Evolutionary conservation across 2,113 vertebrate species (phyloP).

Genomic region (Ariopsis seemanni): DNA sequence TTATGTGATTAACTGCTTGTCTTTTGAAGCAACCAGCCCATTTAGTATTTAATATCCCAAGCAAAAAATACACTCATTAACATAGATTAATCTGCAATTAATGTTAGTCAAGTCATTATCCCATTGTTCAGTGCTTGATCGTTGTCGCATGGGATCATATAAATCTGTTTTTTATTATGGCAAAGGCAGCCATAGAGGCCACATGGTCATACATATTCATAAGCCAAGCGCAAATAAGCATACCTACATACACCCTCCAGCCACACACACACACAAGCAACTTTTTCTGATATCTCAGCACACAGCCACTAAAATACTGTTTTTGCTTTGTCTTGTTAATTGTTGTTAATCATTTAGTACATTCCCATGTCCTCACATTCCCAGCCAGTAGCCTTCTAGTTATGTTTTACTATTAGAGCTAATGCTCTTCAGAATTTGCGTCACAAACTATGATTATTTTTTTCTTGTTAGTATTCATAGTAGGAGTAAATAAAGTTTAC

Average conservation of each 20-base stretch:
- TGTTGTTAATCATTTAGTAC: background rate
- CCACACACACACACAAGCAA: background rate
- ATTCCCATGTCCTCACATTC: background rate
- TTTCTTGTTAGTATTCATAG: background rate
- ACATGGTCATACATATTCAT: constrained; percentile 32
- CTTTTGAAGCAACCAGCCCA: background rate
- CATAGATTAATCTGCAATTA: background rate
- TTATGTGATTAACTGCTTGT: background rate
- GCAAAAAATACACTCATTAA: background rate
- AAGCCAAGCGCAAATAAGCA: constrained; percentile 13
- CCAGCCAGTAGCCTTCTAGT: background rate
- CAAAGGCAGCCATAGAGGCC: background rate
- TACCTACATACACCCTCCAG: background rate
- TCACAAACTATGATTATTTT: background rate
- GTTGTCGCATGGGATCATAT: background rate
- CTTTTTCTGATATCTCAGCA: background rate
- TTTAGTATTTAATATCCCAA: background rate
- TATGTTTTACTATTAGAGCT: background rate
- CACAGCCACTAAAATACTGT: background rate
- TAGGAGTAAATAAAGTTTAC: background rate
- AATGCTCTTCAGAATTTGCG: background rate
- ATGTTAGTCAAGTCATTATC: background rate
- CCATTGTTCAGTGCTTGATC: background rate
- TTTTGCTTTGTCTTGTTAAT: background rate
- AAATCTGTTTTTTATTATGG: background rate